Base-by-base conservation (phyloP, 2,113 vertebrate genomes). In the Ammodramus savannarum region DNA sequence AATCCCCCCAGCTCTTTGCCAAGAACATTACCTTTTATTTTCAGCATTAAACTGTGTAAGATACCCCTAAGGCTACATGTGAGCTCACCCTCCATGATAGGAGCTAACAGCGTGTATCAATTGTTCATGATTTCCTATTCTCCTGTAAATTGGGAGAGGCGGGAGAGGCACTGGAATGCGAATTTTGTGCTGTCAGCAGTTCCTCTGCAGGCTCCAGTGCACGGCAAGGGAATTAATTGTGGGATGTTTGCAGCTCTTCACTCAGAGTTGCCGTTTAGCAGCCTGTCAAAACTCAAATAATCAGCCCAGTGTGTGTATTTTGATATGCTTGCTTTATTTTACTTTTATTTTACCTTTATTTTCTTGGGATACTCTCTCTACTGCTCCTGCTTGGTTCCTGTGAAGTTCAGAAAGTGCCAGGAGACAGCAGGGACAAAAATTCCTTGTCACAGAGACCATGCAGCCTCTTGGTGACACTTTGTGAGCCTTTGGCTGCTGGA, bases 51-150 rank as follows among this genome's bases (percentile, higher is more conserved):
- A 98, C 98, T 98, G 98, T 98, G 97, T 97, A 97, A 98, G 98
- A 98, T 97, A 98, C 97, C 98, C 98, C 98, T 98, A 98, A 97
- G 98, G 98, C 98, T 98, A 98, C 98, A 97, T 97, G 98, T 96
- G 97, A 98, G 98, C 97, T 98, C 97, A 97, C 97, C 97, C 97
- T 96, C 97, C 97, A 94, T 97, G 98, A 98, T 98, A 97, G 98
- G 97, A 98, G 97, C 98, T 98, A 99, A 98, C 98, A 97, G 98
- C 98, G 98, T 98, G 98, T 98, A 98, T 98, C 98, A 98, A 95
- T 98, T 98, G 98, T 98, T 98, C 98, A 97, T 98, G 98, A 98
- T 98, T 98, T 98, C 98, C 98, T 97, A 98, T 98, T 98, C 98
- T 98, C 97, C 97, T 96, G 98, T 98, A 98, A 98, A 98, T 98